phyloP scores from a whole-genome alignment of 2,888 invertebrate species.

The Cephus nigrinus region DNA sequence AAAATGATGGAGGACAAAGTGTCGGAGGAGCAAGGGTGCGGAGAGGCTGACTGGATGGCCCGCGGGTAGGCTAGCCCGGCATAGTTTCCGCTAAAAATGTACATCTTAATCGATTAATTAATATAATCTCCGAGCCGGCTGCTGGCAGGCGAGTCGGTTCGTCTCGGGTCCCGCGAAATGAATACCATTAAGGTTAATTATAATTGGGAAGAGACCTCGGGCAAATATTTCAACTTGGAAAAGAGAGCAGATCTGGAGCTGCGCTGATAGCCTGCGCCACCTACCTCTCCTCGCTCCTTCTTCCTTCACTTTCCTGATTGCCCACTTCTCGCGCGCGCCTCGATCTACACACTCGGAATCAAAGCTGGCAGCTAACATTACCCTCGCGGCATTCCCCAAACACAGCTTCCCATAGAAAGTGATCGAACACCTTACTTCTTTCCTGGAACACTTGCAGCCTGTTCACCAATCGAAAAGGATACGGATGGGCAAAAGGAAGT shows the following conservation, averaged over 20 bases:
- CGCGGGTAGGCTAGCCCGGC: not conserved
- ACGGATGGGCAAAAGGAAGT: not conserved
- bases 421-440: not conserved
- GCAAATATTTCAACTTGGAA: constrained; percentile 50
- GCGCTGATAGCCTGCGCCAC: not conserved
- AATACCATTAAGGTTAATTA: constrained; percentile 60
- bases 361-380: too few species aligned
- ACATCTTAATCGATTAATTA: constrained; percentile 57
- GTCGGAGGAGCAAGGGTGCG: too few species aligned
- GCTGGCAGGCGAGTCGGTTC: constrained; percentile 35
- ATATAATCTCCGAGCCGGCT: constrained; percentile 46
- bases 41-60: too few species aligned
- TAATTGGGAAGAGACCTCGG: constrained; percentile 47
- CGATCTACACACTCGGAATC: too few species aligned
- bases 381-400: too few species aligned
- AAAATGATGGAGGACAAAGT: constrained; percentile 14
- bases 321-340: too few species aligned
- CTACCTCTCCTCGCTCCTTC: too few species aligned
- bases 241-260: constrained; percentile 16
- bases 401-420: too few species aligned
- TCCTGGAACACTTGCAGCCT: not conserved
- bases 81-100: constrained; percentile 38
- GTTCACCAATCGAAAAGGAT: not conserved
- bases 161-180: constrained; percentile 40
- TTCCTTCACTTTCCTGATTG: too few species aligned